Evolutionary conservation across 2,113 vertebrate species (phyloP), one percentile per base, ranked within the genome.

Genomic region (Phodopus roborovskii): DNA sequence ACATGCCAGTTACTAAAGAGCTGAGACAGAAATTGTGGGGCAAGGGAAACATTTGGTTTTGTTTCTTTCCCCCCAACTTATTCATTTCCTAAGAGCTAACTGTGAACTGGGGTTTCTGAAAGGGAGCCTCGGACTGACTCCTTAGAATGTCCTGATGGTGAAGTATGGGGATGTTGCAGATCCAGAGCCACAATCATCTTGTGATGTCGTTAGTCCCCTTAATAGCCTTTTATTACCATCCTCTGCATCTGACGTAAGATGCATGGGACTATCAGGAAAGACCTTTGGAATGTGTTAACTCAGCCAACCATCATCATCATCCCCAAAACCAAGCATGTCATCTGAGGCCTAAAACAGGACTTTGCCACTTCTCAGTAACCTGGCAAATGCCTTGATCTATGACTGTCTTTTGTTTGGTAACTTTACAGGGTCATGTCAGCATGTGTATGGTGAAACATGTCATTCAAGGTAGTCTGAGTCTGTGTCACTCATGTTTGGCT

Each of bases 41-140:
- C 20, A 24, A 19, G 20, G 0, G 0, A 2, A 5, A 13, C 8
- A 2, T n/a, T 60, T 81, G 4, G 33, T 19, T 66, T 8, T 24
- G 9, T 89, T 50, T 75, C 75, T 10, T 10, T n/a, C 12, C 53
- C 68, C 84, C 66, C 36, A 53, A 6, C 48, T 48, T 53, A 9
- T 26, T 50, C 45, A n/a, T 71, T 89, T 20, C 13, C 64, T 16
- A 10, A 53, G 16, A 36, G 19, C 16, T 12, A 26, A 36, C 71
- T 42, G 11, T 78, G 58, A 42, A 17, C 20, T 53, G 83, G 66
- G 36, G 39, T 45, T 30, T 19, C 82, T 26, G 15, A 33, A 48
- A 45, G 28, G 17, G 22, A 45, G 48, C 24, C 42, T 70, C 64
- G 20, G 42, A 50, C 26, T 3, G 36, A 53, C 66, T 71, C 12